Evolutionary conservation across 1,140 invertebrate species (phyloP), one percentile per base, ranked within the genome.

Genomic region (Tetragnatha versicolor): DNA sequence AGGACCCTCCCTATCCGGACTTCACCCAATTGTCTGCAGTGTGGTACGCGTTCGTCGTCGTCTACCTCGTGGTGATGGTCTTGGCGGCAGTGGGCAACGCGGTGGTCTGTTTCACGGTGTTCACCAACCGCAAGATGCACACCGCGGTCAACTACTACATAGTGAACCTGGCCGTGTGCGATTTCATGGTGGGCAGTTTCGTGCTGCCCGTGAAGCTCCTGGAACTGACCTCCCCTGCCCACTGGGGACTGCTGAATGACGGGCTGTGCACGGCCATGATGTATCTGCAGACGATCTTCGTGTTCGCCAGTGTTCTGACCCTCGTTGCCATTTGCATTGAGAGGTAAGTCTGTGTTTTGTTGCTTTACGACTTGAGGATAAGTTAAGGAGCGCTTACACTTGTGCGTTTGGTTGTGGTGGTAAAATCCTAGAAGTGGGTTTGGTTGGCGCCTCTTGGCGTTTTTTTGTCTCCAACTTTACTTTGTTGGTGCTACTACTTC

Each of bases 91-190:
- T 84, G 22, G 85, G 85, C 0, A 86, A 86, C 61, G 49, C 82
- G 9, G 61, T 86, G 20, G 85, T 86, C 4, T 82, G 81, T 49
- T 68, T 83, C 29, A 84, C 84, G 0, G 85, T 86, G 9, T 81
- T 82, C 42, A 45, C 79, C 1, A 87, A 88, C 80, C 83, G 83
- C 10, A 84, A 85, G 51, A 88, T 89, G 88, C 87, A 88, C 70
- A 88, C 87, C 2, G 85, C 86, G 10, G 87, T 88, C 55, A 88
- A 88, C 82, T 88, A 87, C 80, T 88, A 88, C 82, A 88, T 89
- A 47, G 87, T 88, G 39, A 88, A 88, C 81, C 80, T 89, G 45
- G 87, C 87, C 0, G 63, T 84, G 31, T 86, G 84, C 60, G 88
- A 88, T 79, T 84, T 88, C 35, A 77, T 88, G n/a, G 86, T 88